These are phyloP conservation scores for Oncorhynchus keta DNA, from an alignment of 2,113 vertebrate genomes.

Conservation along the genomic window DNA sequence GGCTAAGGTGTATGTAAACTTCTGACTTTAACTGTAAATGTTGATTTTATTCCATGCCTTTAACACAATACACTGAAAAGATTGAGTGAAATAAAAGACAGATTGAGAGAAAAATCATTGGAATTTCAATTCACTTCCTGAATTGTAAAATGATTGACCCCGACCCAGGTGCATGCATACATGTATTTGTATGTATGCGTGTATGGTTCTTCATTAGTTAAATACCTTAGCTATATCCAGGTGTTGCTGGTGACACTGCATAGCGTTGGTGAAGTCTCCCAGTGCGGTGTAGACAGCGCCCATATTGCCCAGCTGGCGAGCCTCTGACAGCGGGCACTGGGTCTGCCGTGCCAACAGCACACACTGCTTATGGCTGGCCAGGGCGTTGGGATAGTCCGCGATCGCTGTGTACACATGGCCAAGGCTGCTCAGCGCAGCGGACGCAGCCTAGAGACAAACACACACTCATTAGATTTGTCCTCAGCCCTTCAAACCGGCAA, in stretches of 20 bases:
- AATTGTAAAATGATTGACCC: no score
- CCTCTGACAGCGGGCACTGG: slow-evolving; percentile 89
- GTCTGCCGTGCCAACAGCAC: slow-evolving; percentile 91
- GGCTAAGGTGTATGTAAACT: no score
- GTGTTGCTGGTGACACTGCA: slow-evolving; percentile 92
- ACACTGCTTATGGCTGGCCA: slow-evolving; percentile 97
- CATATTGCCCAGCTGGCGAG: slow-evolving; percentile 95
- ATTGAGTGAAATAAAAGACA: neutral
- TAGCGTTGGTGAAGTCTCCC: slow-evolving; percentile 91
- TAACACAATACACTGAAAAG: neutral
- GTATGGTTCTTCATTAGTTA: neutral
- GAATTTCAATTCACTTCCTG: neutral
- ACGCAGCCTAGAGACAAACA: slow-evolving; percentile 81
- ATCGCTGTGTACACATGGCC: slow-evolving; percentile 97
- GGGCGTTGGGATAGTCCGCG: slow-evolving; percentile 91
- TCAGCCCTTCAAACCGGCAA: neutral
- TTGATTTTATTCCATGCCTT: no score
- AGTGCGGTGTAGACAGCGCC: slow-evolving; percentile 96
- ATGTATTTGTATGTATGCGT: neutral
- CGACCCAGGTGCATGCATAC: neutral
- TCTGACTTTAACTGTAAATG: no score
- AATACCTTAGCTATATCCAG: slow-evolving; percentile 85
- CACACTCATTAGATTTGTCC: neutral
- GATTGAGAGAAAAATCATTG: neutral
- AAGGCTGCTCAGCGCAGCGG: slow-evolving; percentile 90